A percentile compares a stretch with the other conserved stretches of the same genome.
These are phyloP conservation scores for Isoperla grammatica DNA, from an alignment of 2,888 invertebrate genomes.

Conservation along the genomic window DNA sequence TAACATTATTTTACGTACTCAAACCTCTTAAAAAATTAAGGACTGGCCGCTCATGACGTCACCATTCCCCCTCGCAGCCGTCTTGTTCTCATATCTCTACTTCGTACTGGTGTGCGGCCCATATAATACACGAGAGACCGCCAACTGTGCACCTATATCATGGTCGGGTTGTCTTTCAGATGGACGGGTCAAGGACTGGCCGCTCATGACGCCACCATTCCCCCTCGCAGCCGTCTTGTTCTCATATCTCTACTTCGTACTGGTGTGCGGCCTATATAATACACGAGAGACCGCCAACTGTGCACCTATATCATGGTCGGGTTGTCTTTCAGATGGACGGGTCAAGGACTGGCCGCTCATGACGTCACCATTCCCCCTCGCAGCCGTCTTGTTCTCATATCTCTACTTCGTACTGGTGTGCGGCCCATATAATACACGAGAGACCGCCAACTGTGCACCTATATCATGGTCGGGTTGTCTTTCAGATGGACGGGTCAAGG, in stretches of 20 bases:
- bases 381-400: conserved; percentile 50
- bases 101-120: conserved; percentile 57
- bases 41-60: conserved; percentile 59
- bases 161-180: too few species aligned
- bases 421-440: conserved; percentile 66
- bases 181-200: conserved; percentile 57
- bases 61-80: conserved; percentile 50
- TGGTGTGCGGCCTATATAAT: conserved; percentile 54
- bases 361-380: conserved; percentile 53
- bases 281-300: conserved; percentile 65
- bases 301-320: too few species aligned
- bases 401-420: conserved; percentile 52
- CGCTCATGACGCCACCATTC: conserved; percentile 56
- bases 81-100: conserved; percentile 51
- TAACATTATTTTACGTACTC: too few species aligned
- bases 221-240: conserved; percentile 49
- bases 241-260: conserved; percentile 53
- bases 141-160: conserved; percentile 57
- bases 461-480: too few species aligned
- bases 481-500: conserved; percentile 55
- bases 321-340: conserved; percentile 53
- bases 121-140: conserved; percentile 62
- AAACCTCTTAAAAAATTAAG: too few species aligned
- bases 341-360: conserved; percentile 61
- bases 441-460: conserved; percentile 57